These are phyloP conservation scores for Muntiacus reevesi DNA, from an alignment of 2,113 vertebrate genomes.

Conservation along the genomic window DNA sequence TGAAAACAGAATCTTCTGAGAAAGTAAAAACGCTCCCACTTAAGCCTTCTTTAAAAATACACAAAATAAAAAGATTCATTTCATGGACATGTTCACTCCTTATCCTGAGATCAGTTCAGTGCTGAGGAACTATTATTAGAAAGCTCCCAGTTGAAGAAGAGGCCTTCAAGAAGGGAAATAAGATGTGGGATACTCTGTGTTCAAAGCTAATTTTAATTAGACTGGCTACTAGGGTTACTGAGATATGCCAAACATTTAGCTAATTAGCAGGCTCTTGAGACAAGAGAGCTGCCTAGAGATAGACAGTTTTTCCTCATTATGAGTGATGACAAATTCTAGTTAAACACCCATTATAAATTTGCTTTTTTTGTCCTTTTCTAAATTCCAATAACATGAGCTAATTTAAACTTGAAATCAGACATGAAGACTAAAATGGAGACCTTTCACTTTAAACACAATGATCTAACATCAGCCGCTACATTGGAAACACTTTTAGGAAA, in stretches of 20 bases:
- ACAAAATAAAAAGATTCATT: background rate
- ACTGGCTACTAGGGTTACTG: conserved; percentile 17
- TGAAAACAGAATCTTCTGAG: background rate
- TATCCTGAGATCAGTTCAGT: background rate
- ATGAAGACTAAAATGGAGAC: background rate
- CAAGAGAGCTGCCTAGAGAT: conserved; percentile 37
- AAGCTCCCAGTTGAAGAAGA: background rate
- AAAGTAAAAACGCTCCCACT: background rate
- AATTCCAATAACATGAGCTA: background rate
- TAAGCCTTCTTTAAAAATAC: background rate
- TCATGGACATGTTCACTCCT: background rate
- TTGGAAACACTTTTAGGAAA: background rate
- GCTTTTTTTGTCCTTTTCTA: conserved; percentile 31
- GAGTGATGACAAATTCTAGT: conserved; percentile 18
- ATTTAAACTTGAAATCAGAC: background rate
- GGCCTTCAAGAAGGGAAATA: conserved; percentile 8
- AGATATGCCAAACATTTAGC: conserved; percentile 53
- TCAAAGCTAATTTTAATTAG: conserved; percentile 55
- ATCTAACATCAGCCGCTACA: background rate
- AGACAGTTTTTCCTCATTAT: conserved; percentile 43
- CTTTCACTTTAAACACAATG: background rate
- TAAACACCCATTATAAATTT: background rate
- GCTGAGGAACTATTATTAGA: background rate
- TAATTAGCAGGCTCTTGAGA: conserved; percentile 64
- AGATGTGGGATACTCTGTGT: background rate